Base-by-base conservation (phyloP, 2,888 invertebrate species). In the Syrphus vitripennis region DNA sequence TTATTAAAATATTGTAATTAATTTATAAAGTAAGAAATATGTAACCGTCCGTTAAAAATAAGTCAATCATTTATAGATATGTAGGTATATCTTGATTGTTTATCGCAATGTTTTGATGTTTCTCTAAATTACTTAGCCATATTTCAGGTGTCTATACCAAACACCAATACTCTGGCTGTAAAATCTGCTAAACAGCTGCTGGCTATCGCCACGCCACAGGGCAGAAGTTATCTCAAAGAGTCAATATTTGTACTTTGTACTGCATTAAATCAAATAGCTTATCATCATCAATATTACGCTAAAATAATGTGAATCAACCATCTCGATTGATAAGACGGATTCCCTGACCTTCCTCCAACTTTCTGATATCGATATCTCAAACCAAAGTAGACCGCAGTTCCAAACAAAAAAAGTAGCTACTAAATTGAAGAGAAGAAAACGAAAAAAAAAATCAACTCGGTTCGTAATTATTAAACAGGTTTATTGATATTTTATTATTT, bases 261-360 rank as follows among this genome's bases (percentile, higher is more conserved):
- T 10, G 2, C 24, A 26, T 21, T 1, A 16, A 42, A 29, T 29
- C 0, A 31, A 48, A 21, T 50, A 24, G n/a, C 34, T 67, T 65
- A 45, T 45, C 45, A 45, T 65, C 19, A 65, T 45, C 16, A 19
- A 45, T 19, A 19, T 12, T 19, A 65, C 42, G 0, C 29, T 45
- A 1, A 31, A 59, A 31, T 45, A 16, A n/a, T 31, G 45, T 29
- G 45, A 45, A 31, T 45, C 29, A 45, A 45, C 42, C 21, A 7
- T 3, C 29, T 26, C 1, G 31, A 48, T 71, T 72, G 83, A 79
- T 83, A 83, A 83, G 53, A 67, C 79, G 79, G 70, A 70, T 79
- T 83, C 83, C 83, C 83, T 65, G 83, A 79, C 83, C 79, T 83
- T 79, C 31, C 7, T 19, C 3, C 5, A 65, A 21, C n/a, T n/a